phyloP scores from a whole-genome alignment of 2,113 vertebrate species.

The Hippocampus mohnikei region DNA sequence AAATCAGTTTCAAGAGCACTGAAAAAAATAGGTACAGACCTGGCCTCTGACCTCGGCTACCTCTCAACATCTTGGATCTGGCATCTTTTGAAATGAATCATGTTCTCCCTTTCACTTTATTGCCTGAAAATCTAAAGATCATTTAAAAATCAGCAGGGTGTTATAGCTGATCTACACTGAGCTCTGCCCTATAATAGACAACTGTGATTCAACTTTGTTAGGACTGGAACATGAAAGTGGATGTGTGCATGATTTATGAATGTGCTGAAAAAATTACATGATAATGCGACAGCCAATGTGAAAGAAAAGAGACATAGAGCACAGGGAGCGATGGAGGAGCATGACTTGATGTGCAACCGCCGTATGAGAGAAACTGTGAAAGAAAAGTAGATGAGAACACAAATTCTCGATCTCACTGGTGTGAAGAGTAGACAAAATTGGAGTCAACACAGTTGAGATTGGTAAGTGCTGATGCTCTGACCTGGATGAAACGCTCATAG shows the following conservation, averaged over 20 bases:
- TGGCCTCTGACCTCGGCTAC: background rate
- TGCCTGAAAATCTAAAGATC: background rate
- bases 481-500: conserved; percentile 78
- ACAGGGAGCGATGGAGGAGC: too few relatives aligned
- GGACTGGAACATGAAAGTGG: background rate
- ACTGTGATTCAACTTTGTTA: background rate
- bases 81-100: background rate
- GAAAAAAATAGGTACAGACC: background rate
- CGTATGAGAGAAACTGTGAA: too few relatives aligned
- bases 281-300: background rate
- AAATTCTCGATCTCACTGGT: too few relatives aligned
- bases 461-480: conserved; percentile 18
- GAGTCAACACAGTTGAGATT: background rate
- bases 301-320: background rate
- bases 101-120: background rate
- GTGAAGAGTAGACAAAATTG: background rate
- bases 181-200: background rate
- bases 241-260: background rate
- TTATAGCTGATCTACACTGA: background rate
- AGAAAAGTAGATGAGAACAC: too few relatives aligned
- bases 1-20: background rate
- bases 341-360: too few relatives aligned
- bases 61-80: background rate
- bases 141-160: background rate
- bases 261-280: background rate